phyloP scores from a whole-genome alignment of 2,113 vertebrate species.

The mouse (Mus musculus) region DNA sequence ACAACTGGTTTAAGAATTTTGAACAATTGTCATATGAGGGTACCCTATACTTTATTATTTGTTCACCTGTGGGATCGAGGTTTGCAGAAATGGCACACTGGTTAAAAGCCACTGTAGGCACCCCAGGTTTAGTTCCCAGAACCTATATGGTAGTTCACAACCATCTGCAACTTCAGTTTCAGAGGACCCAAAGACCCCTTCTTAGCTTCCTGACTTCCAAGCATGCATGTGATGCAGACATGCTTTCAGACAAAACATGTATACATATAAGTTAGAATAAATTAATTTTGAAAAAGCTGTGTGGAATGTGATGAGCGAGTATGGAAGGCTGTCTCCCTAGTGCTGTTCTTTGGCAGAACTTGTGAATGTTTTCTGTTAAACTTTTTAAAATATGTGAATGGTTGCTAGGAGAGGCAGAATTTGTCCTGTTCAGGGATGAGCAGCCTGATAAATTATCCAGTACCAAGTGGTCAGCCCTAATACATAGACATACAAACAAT shows the following conservation, averaged over 20 bases:
- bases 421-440: not conserved
- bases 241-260: not conserved
- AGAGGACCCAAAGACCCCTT: not conserved
- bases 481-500: not conserved
- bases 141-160: not conserved
- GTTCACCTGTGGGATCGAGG: not conserved
- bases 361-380: not conserved
- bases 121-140: not conserved
- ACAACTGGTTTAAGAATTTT: not conserved
- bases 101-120: not conserved
- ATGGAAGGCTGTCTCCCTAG: not conserved
- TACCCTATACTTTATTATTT: not conserved
- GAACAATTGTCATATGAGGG: not conserved
- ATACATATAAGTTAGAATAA: not conserved
- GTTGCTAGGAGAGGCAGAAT: not conserved
- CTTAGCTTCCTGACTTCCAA: not conserved
- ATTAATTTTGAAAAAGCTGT: not conserved
- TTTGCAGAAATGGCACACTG: not conserved
- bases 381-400: not conserved
- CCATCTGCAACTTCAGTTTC: not conserved
- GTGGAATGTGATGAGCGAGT: not conserved
- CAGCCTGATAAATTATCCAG: not conserved
- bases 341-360: conserved; percentile 3
- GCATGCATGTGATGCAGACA: not conserved
- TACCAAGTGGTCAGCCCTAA: not conserved